Evolutionary conservation across 2,113 vertebrate species (phyloP), one percentile per base, ranked within the genome.

Genomic region (Scytalopus superciliaris): DNA sequence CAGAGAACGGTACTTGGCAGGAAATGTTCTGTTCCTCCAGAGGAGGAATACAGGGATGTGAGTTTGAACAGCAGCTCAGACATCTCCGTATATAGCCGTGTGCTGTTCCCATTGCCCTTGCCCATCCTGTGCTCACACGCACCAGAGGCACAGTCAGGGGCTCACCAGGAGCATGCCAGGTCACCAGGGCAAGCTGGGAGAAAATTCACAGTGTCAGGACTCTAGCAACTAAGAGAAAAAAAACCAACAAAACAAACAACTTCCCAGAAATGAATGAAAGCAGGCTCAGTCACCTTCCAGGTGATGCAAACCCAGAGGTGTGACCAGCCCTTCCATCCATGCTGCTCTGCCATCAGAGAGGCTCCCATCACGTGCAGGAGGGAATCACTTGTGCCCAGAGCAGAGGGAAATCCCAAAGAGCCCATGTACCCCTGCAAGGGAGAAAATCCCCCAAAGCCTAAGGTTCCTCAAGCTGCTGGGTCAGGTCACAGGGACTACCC

Each of bases 111-210:
- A 64, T 21, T 63, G 21, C 25, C 25, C 49, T 27, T 50, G 25
- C 25, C 40, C 0, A 0, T 5, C 22, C 44, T 6, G 1, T 10
- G 21, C 31, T 68, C 1, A 0, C 0, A 5, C 39, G 17, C 37
- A 3, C 0, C 0, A 87, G 66, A 62, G 37, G 70, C 73, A 64
- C 11, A 0, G 39, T 9, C 66, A 69, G 72, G 35, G 49, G 42
- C 22, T 70, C 0, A 0, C 44, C 14, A 30, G 35, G 19, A 60
- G 1, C 0, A 1, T 17, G 33, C 17, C 50, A 44, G 44, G 49
- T 30, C 49, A 31, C 24, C 19, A 7, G 0, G 1, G 39, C 5
- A 44, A 62, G 7, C 12, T 1, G 2, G 35, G 19, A 93, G 30
- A 60, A 89, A 78, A 10, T 27, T 66, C 9, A 1, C 6, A 19